Base-by-base conservation (phyloP, 2,113 vertebrate species). In the Perca fluviatilis region DNA sequence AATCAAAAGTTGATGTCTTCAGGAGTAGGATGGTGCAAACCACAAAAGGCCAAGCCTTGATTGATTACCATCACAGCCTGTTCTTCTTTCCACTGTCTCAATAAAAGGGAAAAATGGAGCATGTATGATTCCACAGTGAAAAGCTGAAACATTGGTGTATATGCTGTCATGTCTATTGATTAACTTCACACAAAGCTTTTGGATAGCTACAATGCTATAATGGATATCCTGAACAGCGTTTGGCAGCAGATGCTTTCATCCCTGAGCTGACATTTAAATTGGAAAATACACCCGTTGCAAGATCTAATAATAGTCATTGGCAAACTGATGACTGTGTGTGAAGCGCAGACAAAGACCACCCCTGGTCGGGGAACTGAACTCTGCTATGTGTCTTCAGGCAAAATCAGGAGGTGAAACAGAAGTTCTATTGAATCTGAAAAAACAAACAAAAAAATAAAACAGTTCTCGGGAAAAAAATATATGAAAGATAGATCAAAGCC, bases 391-490 rank as follows among this genome's bases (percentile, higher is more conserved):
- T 82, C 87, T 75, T 73, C 51, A 56, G 88, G 87, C 86, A 47
- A 75, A 36, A 79, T 57, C 54, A 72, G 40, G 62, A 86, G 76
- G 88, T 90, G 46, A 92, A 85, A 91, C 33, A 87, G 68, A 79
- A 76, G 47, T 14, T 80, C 13, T 14, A 64, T n/a, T 75, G 53
- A 85, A 76, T 61, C 21, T 47, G 46, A 9, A 54, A 74, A 47
- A 65, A 74, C 62, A 56, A 40, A 50, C 15, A 47, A 46, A 67
- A 12, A 23, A 64, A 50, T 40, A 19, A 74, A 80, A 66, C 5
- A 78, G 3, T 33, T 79, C 23, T 25, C 0, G 0, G 0, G 18
- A 54, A 40, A 30, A 33, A 75, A 68, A 64, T 0, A 49, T 30
- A 46, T 70, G 62, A 74, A 51, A 47, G 69, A 65, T 43, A 66